phyloP scores from a whole-genome alignment of 2,797 vertebrate genomes.

The Triplophysa bombifrons region DNA sequence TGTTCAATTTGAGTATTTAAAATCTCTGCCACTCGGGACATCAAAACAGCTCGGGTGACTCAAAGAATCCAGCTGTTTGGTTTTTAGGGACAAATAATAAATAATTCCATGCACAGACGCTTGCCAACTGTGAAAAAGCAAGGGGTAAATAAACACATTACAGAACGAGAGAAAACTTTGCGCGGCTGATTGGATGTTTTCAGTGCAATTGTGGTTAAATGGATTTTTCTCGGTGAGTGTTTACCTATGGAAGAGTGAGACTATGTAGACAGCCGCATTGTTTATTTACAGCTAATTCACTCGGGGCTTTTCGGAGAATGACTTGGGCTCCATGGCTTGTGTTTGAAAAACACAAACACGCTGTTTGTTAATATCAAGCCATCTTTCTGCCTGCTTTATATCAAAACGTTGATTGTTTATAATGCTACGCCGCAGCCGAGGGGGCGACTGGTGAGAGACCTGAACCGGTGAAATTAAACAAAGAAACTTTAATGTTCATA shows the following conservation, averaged over 20 bases:
- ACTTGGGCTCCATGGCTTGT: slow-evolving; percentile 7
- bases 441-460: slow-evolving; percentile 3
- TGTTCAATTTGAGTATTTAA: slow-evolving; percentile 20
- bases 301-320: slow-evolving; percentile 37
- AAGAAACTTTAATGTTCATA: slow-evolving; percentile 39
- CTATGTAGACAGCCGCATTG: slow-evolving; percentile 61
- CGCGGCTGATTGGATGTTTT: slow-evolving; percentile 61
- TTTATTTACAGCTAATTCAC: slow-evolving; percentile 63
- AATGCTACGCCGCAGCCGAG: neutral
- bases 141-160: slow-evolving; percentile 70
- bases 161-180: slow-evolving; percentile 55
- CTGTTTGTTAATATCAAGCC: slow-evolving; percentile 19
- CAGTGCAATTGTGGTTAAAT: slow-evolving; percentile 62
- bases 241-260: slow-evolving; percentile 65
- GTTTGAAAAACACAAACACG: slow-evolving; percentile 40
- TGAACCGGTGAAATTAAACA: slow-evolving; percentile 37
- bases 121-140: slow-evolving; percentile 65
- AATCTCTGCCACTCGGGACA: slow-evolving; percentile 30
- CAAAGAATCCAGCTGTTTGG: slow-evolving; percentile 46
- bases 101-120: slow-evolving; percentile 70
- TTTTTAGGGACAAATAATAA: slow-evolving; percentile 71
- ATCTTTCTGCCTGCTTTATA: slow-evolving; percentile 38
- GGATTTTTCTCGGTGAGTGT: slow-evolving; percentile 64
- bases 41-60: slow-evolving; percentile 19
- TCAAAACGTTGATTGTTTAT: slow-evolving; percentile 48